Conservation (phyloP, 2,797 vertebrate genomes). For the Anas acuta region DNA sequence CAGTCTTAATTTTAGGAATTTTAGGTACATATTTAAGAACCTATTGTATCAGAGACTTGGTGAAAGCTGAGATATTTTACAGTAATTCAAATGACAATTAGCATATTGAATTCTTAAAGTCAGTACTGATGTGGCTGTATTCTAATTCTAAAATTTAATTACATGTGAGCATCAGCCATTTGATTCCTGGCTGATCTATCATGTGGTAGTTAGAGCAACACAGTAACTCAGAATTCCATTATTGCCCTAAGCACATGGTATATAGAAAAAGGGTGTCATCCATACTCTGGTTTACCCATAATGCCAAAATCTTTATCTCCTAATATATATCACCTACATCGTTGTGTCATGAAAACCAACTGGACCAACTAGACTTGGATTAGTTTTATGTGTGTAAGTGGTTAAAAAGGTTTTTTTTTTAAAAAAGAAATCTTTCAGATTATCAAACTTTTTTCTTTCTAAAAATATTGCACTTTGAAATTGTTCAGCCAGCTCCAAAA, state of each 20-base stretch:
- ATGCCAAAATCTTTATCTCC: not conserved
- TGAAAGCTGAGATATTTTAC: not conserved
- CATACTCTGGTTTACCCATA: not conserved
- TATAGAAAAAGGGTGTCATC: not conserved
- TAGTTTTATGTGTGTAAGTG: not conserved
- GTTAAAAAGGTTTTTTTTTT: not conserved
- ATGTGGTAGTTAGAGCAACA: not conserved
- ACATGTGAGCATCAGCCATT: not conserved
- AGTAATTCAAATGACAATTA: not conserved
- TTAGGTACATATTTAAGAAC: not conserved
- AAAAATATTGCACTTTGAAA: not conserved
- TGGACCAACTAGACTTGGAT: not conserved
- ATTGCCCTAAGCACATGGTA: not conserved
- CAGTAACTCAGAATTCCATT: not conserved
- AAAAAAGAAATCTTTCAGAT: not conserved
- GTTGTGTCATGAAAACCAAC: not conserved
- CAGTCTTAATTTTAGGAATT: not conserved
- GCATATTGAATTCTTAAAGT: not conserved
- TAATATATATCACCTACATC: not conserved
- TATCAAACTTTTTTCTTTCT: not conserved
- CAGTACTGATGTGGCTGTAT: not conserved
- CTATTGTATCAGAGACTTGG: not conserved
- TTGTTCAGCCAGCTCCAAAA: not conserved
- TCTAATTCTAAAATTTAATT: not conserved
- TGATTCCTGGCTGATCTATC: not conserved